These are phyloP conservation scores for Balanococcus diminutus DNA, from an alignment of 2,888 invertebrate genomes.

Conservation along the genomic window DNA sequence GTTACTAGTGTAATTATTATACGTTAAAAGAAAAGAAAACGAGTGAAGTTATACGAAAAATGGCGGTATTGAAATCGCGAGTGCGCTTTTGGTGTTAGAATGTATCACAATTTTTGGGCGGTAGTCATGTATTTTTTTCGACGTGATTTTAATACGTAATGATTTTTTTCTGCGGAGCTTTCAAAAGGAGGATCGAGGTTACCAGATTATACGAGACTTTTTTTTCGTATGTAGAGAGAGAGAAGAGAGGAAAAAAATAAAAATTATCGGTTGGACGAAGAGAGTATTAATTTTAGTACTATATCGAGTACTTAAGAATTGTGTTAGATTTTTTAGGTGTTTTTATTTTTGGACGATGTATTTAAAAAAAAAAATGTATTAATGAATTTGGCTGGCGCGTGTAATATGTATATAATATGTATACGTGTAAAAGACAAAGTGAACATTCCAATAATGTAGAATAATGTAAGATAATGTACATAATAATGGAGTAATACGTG, in stretches of 20 bases:
- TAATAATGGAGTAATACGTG: neutral
- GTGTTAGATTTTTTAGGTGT: neutral
- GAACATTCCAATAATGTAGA: constrained; percentile 37
- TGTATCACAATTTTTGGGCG: neutral
- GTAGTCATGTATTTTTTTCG: constrained; percentile 3
- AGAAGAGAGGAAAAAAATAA: neutral
- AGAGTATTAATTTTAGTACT: constrained; percentile 13
- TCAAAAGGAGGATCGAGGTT: neutral
- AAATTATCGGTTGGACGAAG: neutral
- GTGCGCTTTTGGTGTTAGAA: neutral
- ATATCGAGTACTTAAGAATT: neutral
- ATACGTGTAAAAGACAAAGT: constrained; percentile 42
- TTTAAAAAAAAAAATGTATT: no score
- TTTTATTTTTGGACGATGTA: neutral
- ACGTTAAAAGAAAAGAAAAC: neutral
- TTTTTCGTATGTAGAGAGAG: neutral
- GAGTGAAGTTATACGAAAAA: neutral
- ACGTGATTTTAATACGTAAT: neutral
- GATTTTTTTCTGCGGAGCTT: neutral
- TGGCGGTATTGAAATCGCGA: constrained; percentile 5
- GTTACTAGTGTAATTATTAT: neutral
- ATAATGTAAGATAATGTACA: constrained; percentile 20
- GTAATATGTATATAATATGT: neutral
- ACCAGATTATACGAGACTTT: neutral
- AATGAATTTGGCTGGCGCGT: constrained; percentile 13